Evolutionary conservation across 2,113 vertebrate species (phyloP).

Genomic region (Oncorhynchus gorbuscha): DNA sequence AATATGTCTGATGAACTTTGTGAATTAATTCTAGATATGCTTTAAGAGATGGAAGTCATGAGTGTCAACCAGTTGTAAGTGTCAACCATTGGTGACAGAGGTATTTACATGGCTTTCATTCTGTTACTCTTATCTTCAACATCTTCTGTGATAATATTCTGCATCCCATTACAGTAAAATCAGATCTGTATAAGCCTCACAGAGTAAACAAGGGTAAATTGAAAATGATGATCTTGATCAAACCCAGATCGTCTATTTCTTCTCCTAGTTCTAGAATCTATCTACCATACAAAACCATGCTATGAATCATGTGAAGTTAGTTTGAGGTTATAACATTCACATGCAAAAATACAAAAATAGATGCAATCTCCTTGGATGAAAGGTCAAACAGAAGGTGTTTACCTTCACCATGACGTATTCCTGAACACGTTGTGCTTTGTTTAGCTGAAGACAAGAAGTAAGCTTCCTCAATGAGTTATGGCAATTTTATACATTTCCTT

Average conservation of each 20-base stretch:
- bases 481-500: conserved; percentile 47
- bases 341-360: background rate
- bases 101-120: conserved; percentile 44
- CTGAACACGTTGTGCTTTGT: conserved; percentile 4
- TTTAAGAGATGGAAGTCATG: background rate
- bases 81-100: conserved; percentile 30
- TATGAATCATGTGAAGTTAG: background rate
- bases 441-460: background rate
- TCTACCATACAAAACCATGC: background rate
- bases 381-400: background rate
- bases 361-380: background rate
- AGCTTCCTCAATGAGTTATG: background rate
- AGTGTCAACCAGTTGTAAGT: conserved; percentile 1
- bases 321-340: background rate
- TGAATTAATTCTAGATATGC: background rate
- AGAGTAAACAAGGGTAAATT: no score
- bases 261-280: background rate
- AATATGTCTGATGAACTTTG: background rate
- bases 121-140: background rate
- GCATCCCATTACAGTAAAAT: no score
- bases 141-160: no score
- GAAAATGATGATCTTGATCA: no score
- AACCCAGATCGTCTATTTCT: background rate
- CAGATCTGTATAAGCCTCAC: no score
- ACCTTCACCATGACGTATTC: background rate